Evolutionary conservation across 2,888 invertebrate species (phyloP), one percentile per base, ranked within the genome.

Genomic region (Acleris emargana): DNA sequence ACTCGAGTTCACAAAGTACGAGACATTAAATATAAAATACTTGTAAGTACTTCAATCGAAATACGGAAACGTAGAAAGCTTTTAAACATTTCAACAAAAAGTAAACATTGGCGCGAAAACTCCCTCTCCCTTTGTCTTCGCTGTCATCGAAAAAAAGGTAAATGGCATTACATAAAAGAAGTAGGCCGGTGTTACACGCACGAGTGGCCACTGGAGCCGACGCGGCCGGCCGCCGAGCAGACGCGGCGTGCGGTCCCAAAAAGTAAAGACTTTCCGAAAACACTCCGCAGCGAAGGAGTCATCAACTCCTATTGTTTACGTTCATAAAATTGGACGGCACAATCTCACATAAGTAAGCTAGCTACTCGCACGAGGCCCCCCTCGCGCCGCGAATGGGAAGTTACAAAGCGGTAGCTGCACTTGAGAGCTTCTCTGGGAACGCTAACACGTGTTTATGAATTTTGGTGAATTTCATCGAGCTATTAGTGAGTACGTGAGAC

Each of bases 101-200:
- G 51, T 60, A 61, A 61, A 57, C 55, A 52, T 22, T 51, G 49
- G 42, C 28, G 28, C 32, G 43, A 32, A 58, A 51, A 55, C 64
- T 64, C 54, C 50, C 55, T 54, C 58, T 53, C 20, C 54, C 55
- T 52, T 61, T 66, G 66, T 47, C 60, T 64, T 64, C n/a, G 55
- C 55, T 50, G 51, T 57, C 66, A 66, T 60, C 55, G 50, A 76
- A 76, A 78, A 78, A 80, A 76, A 76, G 73, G 79, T 76, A 75
- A 76, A 75, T 73, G 75, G 75, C 73, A 75, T 76, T 74, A 73
- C 68, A 70, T 69, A 72, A 67, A 59, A 64, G 49, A 69, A 71
- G 70, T 71, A 58, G 72, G 70, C 61, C 68, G 66, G 62, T 62
- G 68, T 64, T 72, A 53, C 68, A 75, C 76, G 76, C 80, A 77